Evolutionary conservation across 2,888 invertebrate genomes (phyloP).

Genomic region (Idaea dimidiata): DNA sequence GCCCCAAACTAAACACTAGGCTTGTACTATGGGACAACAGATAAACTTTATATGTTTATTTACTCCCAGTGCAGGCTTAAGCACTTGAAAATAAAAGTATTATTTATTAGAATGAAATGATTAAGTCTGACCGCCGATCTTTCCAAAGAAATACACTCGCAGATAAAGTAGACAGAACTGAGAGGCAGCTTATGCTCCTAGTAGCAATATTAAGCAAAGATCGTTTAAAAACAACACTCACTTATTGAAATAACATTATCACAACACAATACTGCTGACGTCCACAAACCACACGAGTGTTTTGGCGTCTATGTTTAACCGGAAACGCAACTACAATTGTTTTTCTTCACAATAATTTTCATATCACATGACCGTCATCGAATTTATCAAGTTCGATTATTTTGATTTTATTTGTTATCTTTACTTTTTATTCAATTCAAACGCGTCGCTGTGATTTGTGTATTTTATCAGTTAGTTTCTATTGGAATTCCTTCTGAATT

Average conservation of each 20-base stretch:
- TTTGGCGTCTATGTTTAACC: constrained; percentile 22
- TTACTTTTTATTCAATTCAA: constrained; percentile 33
- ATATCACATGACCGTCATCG: constrained; percentile 42
- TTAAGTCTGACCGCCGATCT: too few relatives aligned
- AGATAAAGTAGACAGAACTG: too few relatives aligned
- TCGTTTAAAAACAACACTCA: neutral
- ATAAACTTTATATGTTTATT: too few relatives aligned
- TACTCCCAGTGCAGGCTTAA: too few relatives aligned
- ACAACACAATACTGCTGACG: constrained; percentile 28
- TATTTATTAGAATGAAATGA: too few relatives aligned
- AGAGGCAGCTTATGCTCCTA: too few relatives aligned
- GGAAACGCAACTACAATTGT: constrained; percentile 32
- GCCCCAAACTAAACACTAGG: too few relatives aligned
- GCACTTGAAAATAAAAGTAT: too few relatives aligned
- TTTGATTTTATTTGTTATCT: constrained; percentile 36
- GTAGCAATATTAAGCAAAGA: neutral
- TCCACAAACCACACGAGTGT: constrained; percentile 8
- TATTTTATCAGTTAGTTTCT: constrained; percentile 7
- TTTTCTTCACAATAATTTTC: constrained; percentile 37
- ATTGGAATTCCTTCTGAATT: constrained; percentile 15
- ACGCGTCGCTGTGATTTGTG: constrained; percentile 39
- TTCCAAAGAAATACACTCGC: too few relatives aligned
- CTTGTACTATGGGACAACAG: too few relatives aligned
- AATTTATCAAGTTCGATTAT: constrained; percentile 43
- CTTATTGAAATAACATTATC: neutral